Evolutionary conservation across 2,113 vertebrate genomes (phyloP).

Genomic region (Ramphastos sulfuratus): DNA sequence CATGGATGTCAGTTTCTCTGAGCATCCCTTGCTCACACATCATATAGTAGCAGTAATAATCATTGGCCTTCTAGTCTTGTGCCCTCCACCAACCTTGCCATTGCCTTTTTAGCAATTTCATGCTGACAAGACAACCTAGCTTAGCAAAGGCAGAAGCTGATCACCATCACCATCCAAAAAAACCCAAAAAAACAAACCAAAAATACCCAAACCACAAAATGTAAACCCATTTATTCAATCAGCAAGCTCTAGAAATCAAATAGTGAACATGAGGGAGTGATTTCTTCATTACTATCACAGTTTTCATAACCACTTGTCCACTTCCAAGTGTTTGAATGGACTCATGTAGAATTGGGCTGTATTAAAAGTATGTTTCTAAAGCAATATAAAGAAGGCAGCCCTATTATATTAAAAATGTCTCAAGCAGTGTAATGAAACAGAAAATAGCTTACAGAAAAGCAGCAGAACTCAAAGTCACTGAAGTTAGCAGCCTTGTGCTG

Average conservation of each 20-base stretch:
- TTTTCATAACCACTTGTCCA: not conserved
- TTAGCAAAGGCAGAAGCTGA: not conserved
- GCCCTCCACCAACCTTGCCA: not conserved
- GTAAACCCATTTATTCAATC: not conserved
- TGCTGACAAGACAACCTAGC: not conserved
- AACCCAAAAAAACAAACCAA: not conserved
- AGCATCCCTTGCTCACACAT: not conserved
- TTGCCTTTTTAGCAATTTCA: not conserved
- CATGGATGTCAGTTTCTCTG: not conserved
- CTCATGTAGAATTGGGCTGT: not conserved
- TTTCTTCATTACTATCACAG: not conserved
- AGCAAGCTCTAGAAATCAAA: not conserved
- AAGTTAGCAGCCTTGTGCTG: not conserved
- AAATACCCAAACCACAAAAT: not conserved
- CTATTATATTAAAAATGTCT: not conserved
- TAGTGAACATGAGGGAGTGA: not conserved
- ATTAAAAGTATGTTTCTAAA: not conserved
- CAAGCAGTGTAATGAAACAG: not conserved
- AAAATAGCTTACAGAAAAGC: not conserved
- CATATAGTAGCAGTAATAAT: not conserved
- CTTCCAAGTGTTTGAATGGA: not conserved
- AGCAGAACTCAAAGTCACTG: not conserved
- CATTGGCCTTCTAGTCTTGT: no score
- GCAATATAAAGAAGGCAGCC: not conserved
- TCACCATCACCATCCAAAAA: not conserved